phyloP scores from a whole-genome alignment of 1,140 invertebrate species.

The Goniozus legneri region DNA sequence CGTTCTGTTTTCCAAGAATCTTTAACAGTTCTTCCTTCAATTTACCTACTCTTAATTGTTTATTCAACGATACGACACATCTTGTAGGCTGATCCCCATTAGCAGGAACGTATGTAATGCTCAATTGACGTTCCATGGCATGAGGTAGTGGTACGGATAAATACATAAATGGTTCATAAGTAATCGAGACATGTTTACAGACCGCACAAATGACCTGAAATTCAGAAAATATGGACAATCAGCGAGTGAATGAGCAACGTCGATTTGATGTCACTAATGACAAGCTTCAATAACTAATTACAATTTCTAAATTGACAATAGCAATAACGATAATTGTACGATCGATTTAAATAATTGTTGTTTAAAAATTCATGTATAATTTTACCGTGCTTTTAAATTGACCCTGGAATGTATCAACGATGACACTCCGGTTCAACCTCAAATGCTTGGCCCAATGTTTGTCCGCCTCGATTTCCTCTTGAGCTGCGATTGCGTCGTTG shows the following conservation, averaged over 20 bases:
- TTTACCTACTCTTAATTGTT: conserved; percentile 60
- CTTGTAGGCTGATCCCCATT: conserved; percentile 50
- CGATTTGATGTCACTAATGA: background rate
- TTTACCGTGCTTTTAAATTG: conserved; percentile 71
- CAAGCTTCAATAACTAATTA: background rate
- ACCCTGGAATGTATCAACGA: conserved; percentile 71
- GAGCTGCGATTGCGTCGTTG: conserved; percentile 37
- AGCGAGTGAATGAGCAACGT: background rate
- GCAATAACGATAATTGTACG: background rate
- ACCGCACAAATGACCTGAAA: conserved; percentile 66
- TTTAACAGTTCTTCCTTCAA: conserved; percentile 59
- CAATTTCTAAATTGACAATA: background rate
- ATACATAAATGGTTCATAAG: conserved; percentile 75
- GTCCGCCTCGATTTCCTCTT: conserved; percentile 57
- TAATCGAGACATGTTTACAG: conserved; percentile 67
- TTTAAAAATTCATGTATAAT: conserved; percentile 3
- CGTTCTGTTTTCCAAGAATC: conserved; percentile 39
- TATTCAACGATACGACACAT: conserved; percentile 62
- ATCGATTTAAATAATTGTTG: background rate
- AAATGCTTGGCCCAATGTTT: conserved; percentile 65
- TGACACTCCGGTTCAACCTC: conserved; percentile 60
- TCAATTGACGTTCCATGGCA: conserved; percentile 66
- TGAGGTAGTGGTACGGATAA: conserved; percentile 68
- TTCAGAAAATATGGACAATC: conserved; percentile 14
- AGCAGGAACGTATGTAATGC: conserved; percentile 60